A percentile compares a stretch with the other conserved stretches of the same genome.
These are phyloP conservation scores for Xanthia icteritia DNA, from an alignment of 2,888 invertebrate species.

Conservation along the genomic window DNA sequence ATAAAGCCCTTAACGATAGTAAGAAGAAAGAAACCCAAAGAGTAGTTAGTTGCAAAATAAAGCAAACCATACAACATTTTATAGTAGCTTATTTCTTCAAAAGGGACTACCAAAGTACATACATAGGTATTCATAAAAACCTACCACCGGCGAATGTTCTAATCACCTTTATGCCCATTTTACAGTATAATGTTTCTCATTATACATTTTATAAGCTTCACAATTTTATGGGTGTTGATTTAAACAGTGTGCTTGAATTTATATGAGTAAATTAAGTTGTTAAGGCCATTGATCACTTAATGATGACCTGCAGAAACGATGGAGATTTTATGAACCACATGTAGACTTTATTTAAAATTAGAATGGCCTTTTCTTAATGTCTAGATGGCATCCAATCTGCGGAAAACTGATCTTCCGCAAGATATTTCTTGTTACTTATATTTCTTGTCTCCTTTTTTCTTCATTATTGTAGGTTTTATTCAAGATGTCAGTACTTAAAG, in stretches of 20 bases:
- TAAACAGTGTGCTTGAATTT: conserved; percentile 24
- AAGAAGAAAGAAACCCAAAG: neutral
- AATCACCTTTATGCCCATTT: conserved; percentile 42
- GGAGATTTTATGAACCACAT: conserved; percentile 17
- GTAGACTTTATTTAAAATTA: conserved; percentile 7
- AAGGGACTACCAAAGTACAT: neutral
- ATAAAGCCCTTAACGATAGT: neutral
- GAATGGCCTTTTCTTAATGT: neutral
- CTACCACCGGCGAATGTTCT: conserved; percentile 21
- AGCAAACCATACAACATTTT: conserved; percentile 8
- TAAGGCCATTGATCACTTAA: conserved; percentile 55
- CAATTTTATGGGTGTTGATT: conserved; percentile 55
- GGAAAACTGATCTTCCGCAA: neutral
- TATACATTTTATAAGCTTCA: conserved; percentile 48
- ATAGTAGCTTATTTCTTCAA: neutral
- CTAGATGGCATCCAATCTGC: neutral
- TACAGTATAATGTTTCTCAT: conserved; percentile 47
- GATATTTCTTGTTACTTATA: neutral
- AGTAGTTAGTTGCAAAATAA: conserved; percentile 15
- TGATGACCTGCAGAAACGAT: conserved; percentile 18
- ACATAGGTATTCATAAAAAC: conserved; percentile 29
- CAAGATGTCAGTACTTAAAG: neutral
- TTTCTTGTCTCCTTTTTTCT: neutral
- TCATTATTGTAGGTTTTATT: neutral
- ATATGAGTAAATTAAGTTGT: conserved; percentile 57